phyloP scores from a whole-genome alignment of 2,797 vertebrate genomes.

The Natrix natrix region DNA sequence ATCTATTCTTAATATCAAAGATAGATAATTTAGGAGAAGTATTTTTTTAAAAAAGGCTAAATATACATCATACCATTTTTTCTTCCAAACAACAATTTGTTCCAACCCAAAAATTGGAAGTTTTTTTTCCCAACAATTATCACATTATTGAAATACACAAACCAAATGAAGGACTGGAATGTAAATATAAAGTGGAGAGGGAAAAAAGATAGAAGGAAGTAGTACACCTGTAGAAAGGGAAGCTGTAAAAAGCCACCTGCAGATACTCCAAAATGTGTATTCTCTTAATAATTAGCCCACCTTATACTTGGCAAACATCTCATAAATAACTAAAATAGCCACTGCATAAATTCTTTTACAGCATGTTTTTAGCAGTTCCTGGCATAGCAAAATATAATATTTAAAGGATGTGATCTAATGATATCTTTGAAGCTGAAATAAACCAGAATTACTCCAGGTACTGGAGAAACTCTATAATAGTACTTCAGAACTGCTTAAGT shows the following conservation, averaged over 20 bases:
- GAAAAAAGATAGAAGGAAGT: constrained; percentile 33
- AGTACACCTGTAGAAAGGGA: constrained; percentile 58
- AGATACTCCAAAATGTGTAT: constrained; percentile 64
- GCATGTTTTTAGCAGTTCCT: constrained; percentile 72
- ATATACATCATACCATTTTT: not conserved
- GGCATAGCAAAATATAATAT: constrained; percentile 65
- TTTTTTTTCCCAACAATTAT: not conserved
- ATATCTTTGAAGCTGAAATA: constrained; percentile 18
- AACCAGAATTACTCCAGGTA: constrained; percentile 11
- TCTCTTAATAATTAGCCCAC: constrained; percentile 78
- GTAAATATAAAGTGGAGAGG: constrained; percentile 45
- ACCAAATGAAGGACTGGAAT: constrained; percentile 32
- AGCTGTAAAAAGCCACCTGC: constrained; percentile 68
- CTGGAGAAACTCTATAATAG: not conserved
- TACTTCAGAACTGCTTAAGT: not conserved
- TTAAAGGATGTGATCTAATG: constrained; percentile 62
- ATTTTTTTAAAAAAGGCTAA: not conserved
- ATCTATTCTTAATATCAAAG: not conserved
- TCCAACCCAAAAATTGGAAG: not conserved
- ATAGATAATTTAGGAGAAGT: not conserved
- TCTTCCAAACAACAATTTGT: not conserved
- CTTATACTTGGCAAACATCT: constrained; percentile 75
- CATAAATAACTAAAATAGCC: constrained; percentile 75
- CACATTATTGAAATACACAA: constrained; percentile 18
- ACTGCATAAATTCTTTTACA: constrained; percentile 73